Conservation (phyloP, 2,888 invertebrate genomes). For the Idaea biselata region DNA sequence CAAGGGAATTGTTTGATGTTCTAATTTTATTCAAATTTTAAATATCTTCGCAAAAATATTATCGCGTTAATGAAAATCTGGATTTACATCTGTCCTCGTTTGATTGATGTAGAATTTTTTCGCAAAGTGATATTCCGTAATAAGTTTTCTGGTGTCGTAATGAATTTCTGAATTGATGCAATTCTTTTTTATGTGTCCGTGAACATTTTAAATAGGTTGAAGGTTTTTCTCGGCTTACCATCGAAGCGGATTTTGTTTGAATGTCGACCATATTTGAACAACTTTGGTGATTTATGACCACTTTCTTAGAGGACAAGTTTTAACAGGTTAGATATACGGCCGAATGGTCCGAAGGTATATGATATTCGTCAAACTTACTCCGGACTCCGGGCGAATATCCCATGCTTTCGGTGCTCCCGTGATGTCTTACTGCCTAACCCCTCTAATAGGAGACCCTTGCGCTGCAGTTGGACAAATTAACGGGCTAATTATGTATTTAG, state of each 20-base stretch:
- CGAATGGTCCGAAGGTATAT: no score
- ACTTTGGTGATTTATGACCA: no score
- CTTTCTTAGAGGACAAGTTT: no score
- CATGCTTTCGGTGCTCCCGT: no score
- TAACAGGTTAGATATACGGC: no score
- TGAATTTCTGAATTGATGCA: constrained; percentile 24
- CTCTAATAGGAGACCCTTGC: no score
- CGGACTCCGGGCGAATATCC: no score
- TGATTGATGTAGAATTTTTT: constrained; percentile 49
- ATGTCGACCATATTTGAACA: no score
- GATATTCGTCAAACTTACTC: no score
- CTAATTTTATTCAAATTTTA: background rate
- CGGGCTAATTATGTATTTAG: no score
- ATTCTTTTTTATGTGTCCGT: constrained; percentile 15
- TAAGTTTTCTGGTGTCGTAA: constrained; percentile 27
- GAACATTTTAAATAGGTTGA: background rate
- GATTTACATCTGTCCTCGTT: constrained; percentile 51
- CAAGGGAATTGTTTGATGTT: constrained; percentile 7
- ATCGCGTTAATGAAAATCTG: constrained; percentile 54
- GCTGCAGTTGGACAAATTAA: no score
- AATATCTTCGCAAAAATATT: constrained; percentile 45
- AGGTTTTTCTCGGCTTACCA: background rate
- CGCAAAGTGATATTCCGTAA: constrained; percentile 23
- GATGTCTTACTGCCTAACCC: no score
- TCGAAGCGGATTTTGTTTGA: background rate